Conservation (phyloP, 2,113 vertebrate genomes). For the Coracopsis vasa region DNA sequence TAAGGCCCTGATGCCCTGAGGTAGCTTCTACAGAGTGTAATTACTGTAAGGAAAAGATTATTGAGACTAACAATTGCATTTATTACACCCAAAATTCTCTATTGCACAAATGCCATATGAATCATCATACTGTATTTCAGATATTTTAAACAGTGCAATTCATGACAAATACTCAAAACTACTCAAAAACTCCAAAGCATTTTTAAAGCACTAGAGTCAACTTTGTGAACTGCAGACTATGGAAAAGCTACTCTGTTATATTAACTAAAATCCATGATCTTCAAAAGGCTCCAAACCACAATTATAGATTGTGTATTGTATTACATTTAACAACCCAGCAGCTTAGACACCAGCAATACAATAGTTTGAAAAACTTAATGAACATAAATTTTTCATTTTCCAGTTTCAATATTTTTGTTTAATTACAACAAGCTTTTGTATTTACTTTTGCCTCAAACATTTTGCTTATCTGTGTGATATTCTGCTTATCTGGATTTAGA, state of each 20-base stretch:
- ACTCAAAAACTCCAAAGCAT: background rate
- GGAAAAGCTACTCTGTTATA: background rate
- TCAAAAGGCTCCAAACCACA: background rate
- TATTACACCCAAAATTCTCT: background rate
- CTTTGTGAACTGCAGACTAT: background rate
- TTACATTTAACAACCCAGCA: background rate
- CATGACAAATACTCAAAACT: background rate
- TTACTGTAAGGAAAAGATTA: background rate
- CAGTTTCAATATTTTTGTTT: constrained; percentile 24
- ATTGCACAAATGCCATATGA: background rate
- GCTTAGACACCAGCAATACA: constrained; percentile 5
- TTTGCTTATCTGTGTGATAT: constrained; percentile 25
- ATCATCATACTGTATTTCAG: background rate
- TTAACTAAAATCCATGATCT: background rate
- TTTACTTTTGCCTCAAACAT: constrained; percentile 21
- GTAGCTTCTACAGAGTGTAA: constrained; percentile 3
- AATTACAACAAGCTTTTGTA: constrained; percentile 24
- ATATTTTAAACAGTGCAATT: background rate
- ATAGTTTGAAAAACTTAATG: background rate
- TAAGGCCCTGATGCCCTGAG: background rate
- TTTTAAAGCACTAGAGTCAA: background rate
- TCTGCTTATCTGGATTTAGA: constrained; percentile 35
- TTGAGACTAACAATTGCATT: background rate
- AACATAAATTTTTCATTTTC: constrained; percentile 23
- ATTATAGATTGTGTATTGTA: background rate